Evolutionary conservation across 2,113 vertebrate species (phyloP).

Genomic region (Lampris megalopsis): DNA sequence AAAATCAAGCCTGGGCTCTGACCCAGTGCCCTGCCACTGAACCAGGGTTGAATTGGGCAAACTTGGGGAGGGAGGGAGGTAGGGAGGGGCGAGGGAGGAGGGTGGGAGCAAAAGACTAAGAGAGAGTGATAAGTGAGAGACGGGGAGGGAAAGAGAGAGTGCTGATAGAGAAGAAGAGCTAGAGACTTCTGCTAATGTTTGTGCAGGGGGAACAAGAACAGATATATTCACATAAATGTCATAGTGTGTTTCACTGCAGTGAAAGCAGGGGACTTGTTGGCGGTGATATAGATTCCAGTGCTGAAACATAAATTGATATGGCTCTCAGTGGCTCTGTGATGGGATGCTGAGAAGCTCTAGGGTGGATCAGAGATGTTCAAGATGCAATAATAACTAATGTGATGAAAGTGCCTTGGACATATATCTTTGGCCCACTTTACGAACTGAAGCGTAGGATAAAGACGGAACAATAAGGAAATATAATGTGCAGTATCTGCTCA

Average conservation of each 20-base stretch:
- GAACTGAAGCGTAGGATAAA: slow-evolving; percentile 50
- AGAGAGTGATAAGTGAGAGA: slow-evolving; percentile 7
- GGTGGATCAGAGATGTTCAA: slow-evolving; percentile 36
- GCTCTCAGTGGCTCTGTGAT: slow-evolving; percentile 18
- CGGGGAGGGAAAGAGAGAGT: neutral
- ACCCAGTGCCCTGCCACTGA: slow-evolving; percentile 81
- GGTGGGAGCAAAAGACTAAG: slow-evolving; percentile 20
- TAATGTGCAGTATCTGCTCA: neutral
- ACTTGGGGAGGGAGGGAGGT: slow-evolving; percentile 46
- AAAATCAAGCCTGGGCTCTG: slow-evolving; percentile 77
- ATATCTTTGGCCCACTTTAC: slow-evolving; percentile 21
- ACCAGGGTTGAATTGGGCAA: slow-evolving; percentile 66
- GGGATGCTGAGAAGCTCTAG: slow-evolving; percentile 1
- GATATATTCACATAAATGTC: slow-evolving; percentile 30
- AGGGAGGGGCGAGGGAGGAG: slow-evolving; percentile 10
- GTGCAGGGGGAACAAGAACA: neutral
- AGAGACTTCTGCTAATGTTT: slow-evolving; percentile 6
- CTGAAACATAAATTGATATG: slow-evolving; percentile 29
- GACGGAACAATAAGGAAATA: slow-evolving; percentile 17
- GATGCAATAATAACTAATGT: slow-evolving; percentile 29
- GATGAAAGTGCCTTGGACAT: slow-evolving; percentile 5
- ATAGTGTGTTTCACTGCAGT: slow-evolving; percentile 13
- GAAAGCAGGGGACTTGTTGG: slow-evolving; percentile 18
- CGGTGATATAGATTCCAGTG: slow-evolving; percentile 8
- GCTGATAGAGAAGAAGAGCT: slow-evolving; percentile 10